Evolutionary conservation across 2,113 vertebrate species (phyloP), one percentile per base, ranked within the genome.

Genomic region (Chelonoidis abingdonii): DNA sequence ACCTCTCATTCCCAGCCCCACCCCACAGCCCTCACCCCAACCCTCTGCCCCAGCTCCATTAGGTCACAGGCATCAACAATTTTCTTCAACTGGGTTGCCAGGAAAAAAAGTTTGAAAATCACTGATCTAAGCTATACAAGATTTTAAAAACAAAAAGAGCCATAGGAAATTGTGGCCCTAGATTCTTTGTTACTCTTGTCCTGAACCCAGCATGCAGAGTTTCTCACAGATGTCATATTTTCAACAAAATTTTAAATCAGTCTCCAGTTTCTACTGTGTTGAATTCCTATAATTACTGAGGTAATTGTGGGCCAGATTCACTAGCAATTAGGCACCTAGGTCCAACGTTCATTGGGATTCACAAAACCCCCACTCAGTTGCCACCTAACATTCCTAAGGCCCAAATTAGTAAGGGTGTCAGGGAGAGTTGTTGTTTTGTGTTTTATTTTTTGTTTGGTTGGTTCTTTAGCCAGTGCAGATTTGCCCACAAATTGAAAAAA

Each of bases 141-240:
- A 75, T 59, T 92, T 88, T 80, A 62, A 87, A 86, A 94, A 83
- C 38, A 54, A 88, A 88, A 94, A 4, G 38, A 91, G 35, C 76
- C 54, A 75, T 41, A 75, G 21, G 19, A 75, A 24, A 19, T 41
- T 38, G 21, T 38, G 17, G 49, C 54, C 54, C 80, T 88, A 17
- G 57, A 41, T 78, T 83, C 78, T 84, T 56, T 8, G 5, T 72
- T 49, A 80, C 90, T 89, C 56, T 83, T 92, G 94, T 93, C 44
- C 56, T 88, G 76, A 75, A 62, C 89, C 80, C 44, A 94, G 25
- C 69, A 87, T 35, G 53, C 59, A 49, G 38, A 69, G 44, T 22
- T 83, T 95, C 75, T 94, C 47, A 57, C 38, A 89, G 56, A 25
- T 41, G 14, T 84, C 11, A 78, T 1, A 56, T 89, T 88, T 95